Evolutionary conservation across 1,140 invertebrate genomes (phyloP).

Genomic region (Caenorhabditis latens): DNA sequence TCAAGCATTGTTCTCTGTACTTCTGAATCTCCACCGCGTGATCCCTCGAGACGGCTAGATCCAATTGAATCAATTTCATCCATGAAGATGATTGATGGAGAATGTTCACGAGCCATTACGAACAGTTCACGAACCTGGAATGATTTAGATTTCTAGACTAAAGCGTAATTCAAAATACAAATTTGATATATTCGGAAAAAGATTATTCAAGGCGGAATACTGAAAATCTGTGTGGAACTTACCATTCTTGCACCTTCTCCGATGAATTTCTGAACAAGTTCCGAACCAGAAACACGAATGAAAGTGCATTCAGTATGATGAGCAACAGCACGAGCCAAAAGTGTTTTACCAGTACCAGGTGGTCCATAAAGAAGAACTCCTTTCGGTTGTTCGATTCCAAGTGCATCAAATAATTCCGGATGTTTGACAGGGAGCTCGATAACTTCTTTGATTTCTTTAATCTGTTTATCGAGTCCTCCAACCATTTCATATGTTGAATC

Average conservation of each 20-base stretch:
- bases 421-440: constrained; percentile 99
- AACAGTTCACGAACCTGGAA: constrained; percentile 87
- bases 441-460: constrained; percentile 99
- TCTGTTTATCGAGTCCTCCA: constrained; percentile 98
- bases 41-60: constrained; percentile 94
- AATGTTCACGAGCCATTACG: constrained; percentile 98
- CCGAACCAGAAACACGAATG: constrained; percentile 97
- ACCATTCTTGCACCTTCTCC: constrained; percentile 98
- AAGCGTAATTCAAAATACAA: neutral
- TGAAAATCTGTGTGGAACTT: neutral
- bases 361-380: constrained; percentile 97
- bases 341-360: constrained; percentile 94
- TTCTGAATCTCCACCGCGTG: constrained; percentile 86
- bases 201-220: neutral
- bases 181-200: neutral
- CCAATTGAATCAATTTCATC: constrained; percentile 99
- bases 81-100: constrained; percentile 99
- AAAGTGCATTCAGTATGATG: constrained; percentile 99
- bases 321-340: constrained; percentile 95
- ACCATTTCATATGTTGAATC: constrained; percentile 99
- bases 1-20: constrained; percentile 99
- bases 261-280: constrained; percentile 99
- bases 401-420: constrained; percentile 97
- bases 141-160: neutral
- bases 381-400: constrained; percentile 99